Evolutionary conservation across 2,113 vertebrate species (phyloP), one percentile per base, ranked within the genome.

Genomic region (Pelusios castaneus): DNA sequence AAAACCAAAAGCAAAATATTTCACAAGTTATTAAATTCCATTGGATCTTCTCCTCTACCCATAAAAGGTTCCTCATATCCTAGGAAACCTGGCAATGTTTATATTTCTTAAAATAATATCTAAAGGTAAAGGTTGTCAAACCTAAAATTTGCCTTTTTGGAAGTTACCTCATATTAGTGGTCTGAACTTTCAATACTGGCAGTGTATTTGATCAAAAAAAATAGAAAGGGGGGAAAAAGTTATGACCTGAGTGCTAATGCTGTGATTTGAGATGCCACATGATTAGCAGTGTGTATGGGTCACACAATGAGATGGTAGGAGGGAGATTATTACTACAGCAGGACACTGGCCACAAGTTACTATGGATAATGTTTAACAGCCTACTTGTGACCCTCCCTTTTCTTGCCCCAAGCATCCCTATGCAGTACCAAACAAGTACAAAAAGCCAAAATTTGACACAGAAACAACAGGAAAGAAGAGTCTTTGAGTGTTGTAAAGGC

Each of bases 121-220:
- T 27, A 70, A 63, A 91, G 94, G 12, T 43, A 90, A 16, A 51
- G 86, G 85, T 73, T 83, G 82, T 63, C 31, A 89, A 96, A 38
- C 19, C 38, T 49, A 91, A 88, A 51, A 94, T 88, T 87, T 93
- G 60, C 80, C 70, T 25, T 80, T 52, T 93, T 92, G 92, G 84
- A 94, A 77, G 56, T 83, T 92, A 87, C 83, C 83, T 91, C 91
- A 81, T n/a, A 89, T 4, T 52, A 13, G 56, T 60, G 2, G 1
- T 60, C 85, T 83, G 80, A 87, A 92, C 75, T 84, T 96, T 82
- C 51, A 17, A 52, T 34, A 29, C 83, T 73, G 89, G 38, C 34
- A 87, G 82, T 55, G 84, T 60, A 87, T 41, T 70, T 19, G 60
- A 93, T 38, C 51, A 12, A 94, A 29, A 22, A 45, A 89, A 0